These are phyloP conservation scores for Cataglyphis rosenhaueri DNA, from an alignment of 2,888 invertebrate species.

Conservation along the genomic window DNA sequence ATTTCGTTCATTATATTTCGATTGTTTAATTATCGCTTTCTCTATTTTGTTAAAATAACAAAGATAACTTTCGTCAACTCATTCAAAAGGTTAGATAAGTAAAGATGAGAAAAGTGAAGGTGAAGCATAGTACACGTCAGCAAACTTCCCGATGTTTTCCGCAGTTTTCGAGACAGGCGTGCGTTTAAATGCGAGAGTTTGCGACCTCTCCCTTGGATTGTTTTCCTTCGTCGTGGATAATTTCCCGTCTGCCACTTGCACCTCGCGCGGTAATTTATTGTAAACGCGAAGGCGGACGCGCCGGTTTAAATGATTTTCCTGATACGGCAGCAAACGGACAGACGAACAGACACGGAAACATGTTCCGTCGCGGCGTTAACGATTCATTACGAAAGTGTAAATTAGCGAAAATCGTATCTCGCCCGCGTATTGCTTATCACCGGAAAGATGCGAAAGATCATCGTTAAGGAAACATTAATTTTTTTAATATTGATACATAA, in stretches of 20 bases:
- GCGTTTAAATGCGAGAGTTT: constrained; percentile 53
- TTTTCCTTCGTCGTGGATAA: constrained; percentile 57
- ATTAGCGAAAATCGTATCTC: constrained; percentile 45
- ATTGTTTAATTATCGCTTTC: constrained; percentile 8
- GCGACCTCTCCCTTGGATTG: constrained; percentile 60
- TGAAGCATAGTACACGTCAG: constrained; percentile 36
- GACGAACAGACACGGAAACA: constrained; percentile 60
- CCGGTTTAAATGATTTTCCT: constrained; percentile 62
- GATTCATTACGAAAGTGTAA: constrained; percentile 50
- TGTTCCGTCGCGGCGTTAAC: constrained; percentile 58
- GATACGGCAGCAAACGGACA: constrained; percentile 43
- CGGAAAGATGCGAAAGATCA: constrained; percentile 28
- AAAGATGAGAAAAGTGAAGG: constrained; percentile 47
- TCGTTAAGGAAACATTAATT: constrained; percentile 14
- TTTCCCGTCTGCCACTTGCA: constrained; percentile 62
- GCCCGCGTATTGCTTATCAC: constrained; percentile 5
- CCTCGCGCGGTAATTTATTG: constrained; percentile 58
- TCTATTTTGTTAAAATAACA: background rate
- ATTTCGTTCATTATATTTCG: background rate
- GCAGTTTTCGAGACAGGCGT: constrained; percentile 52
- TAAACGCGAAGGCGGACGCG: constrained; percentile 66
- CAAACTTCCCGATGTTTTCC: constrained; percentile 49
- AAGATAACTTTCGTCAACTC: constrained; percentile 12
- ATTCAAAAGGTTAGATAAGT: constrained; percentile 25
- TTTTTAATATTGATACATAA: constrained; percentile 23